These are phyloP conservation scores for Thunnus thynnus DNA, from an alignment of 2,113 vertebrate species.

Conservation along the genomic window DNA sequence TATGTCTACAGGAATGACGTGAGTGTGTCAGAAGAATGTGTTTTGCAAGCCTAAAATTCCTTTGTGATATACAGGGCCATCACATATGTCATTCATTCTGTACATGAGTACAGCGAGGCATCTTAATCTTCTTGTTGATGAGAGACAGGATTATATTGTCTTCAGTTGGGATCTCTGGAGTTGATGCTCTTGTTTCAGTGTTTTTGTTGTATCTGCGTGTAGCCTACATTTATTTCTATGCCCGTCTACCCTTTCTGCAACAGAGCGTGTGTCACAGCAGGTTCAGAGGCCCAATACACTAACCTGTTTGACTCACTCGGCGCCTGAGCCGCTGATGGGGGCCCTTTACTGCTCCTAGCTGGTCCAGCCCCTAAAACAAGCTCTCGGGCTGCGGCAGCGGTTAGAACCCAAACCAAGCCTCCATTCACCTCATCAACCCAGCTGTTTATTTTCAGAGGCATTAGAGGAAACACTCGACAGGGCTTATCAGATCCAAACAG, in stretches of 20 bases:
- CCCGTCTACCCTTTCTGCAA: slow-evolving; percentile 28
- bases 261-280: slow-evolving; percentile 63
- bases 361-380: slow-evolving; percentile 80
- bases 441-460: slow-evolving; percentile 86
- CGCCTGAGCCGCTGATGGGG: slow-evolving; percentile 78
- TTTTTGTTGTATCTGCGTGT: background rate
- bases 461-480: slow-evolving; percentile 81
- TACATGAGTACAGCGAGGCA: background rate
- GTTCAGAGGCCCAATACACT: slow-evolving; percentile 77
- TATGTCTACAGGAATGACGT: slow-evolving; percentile 1
- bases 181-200: slow-evolving; percentile 5
- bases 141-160: slow-evolving; percentile 26
- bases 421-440: slow-evolving; percentile 78
- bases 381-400: slow-evolving; percentile 69
- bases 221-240: slow-evolving; percentile 24
- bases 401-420: slow-evolving; percentile 79
- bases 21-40: background rate
- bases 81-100: background rate
- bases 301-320: slow-evolving; percentile 81
- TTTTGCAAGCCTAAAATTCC: background rate
- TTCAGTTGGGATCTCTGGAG: slow-evolving; percentile 10
- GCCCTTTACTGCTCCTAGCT: slow-evolving; percentile 61
- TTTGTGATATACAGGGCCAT: background rate
- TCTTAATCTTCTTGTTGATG: slow-evolving; percentile 26
- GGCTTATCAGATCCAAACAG: slow-evolving; percentile 85